phyloP scores from a whole-genome alignment of 2,888 invertebrate species.

The Agonopterix alstromeriana region DNA sequence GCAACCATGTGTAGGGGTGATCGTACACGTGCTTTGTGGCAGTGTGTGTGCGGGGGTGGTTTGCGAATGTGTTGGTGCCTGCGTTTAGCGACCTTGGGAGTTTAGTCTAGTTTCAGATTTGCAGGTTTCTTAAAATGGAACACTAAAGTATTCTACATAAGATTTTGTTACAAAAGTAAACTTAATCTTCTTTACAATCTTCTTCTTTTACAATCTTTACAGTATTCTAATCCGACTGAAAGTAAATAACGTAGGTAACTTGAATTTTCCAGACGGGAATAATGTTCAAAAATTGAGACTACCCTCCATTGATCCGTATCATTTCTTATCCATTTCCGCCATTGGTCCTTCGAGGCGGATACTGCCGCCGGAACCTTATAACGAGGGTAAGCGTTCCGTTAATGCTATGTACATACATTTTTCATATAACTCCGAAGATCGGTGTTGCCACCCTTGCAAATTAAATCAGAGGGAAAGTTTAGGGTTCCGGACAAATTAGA shows the following conservation, averaged over 20 bases:
- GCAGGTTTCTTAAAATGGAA: conserved; percentile 2
- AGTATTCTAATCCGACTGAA: too few relatives aligned
- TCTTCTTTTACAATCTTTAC: too few relatives aligned
- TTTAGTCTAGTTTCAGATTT: conserved; percentile 54
- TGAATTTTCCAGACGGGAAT: neutral
- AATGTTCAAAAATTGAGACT: neutral
- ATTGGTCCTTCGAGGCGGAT: conserved; percentile 58
- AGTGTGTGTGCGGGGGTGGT: conserved; percentile 44
- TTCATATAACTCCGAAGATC: too few relatives aligned
- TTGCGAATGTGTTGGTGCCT: conserved; percentile 31
- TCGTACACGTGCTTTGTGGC: conserved; percentile 40
- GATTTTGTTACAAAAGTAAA: too few relatives aligned
- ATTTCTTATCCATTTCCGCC: conserved; percentile 55
- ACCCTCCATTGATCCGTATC: conserved; percentile 12
- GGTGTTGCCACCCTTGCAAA: too few relatives aligned
- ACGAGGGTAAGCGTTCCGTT: conserved; percentile 39
- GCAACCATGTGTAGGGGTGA: conserved; percentile 71
- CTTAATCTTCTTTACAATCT: too few relatives aligned
- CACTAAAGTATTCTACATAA: neutral
- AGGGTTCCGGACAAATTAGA: too few relatives aligned
- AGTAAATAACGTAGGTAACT: too few relatives aligned
- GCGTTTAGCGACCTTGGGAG: conserved; percentile 58
- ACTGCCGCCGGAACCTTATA: conserved; percentile 50
- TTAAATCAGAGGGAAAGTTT: too few relatives aligned
- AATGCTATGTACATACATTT: conserved; percentile 5